Percentiles rank a stretch among this genome's conserved stretches.
These are phyloP conservation scores for Ptiloglossa arizonensis DNA, from an alignment of 1,140 invertebrate species.

Conservation along the genomic window DNA sequence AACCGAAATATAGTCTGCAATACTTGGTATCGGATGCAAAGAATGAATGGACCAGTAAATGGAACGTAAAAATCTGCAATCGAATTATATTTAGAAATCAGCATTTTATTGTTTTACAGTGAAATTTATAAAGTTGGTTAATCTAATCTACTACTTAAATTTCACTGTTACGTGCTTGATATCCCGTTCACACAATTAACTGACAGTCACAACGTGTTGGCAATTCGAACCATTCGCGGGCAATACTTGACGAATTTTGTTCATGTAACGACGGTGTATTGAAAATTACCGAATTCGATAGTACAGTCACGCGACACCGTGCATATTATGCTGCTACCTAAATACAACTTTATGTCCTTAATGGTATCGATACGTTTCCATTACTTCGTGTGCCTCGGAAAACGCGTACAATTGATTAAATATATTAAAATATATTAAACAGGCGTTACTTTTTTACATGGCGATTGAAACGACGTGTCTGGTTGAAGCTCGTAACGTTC, in stretches of 20 bases:
- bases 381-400: conserved; percentile 42
- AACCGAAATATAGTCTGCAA: not conserved
- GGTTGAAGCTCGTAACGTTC: not conserved
- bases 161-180: conserved; percentile 61
- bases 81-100: conserved; percentile 70
- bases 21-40: not conserved
- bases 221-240: conserved; percentile 29
- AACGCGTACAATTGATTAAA: conserved; percentile 40
- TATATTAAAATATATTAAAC: conserved; percentile 40
- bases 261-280: conserved; percentile 44
- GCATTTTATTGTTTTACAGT: conserved; percentile 74
- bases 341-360: conserved; percentile 58
- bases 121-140: conserved; percentile 73
- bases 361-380: conserved; percentile 53
- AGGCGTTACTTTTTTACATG: conserved; percentile 28
- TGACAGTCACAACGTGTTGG: conserved; percentile 48
- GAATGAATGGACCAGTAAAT: not conserved
- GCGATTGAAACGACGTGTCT: not conserved
- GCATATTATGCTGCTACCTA: conserved; percentile 57
- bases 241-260: conserved; percentile 36
- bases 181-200: conserved; percentile 61
- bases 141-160: conserved; percentile 61
- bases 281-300: conserved; percentile 56
- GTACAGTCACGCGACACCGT: conserved; percentile 58
- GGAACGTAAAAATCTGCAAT: not conserved